Base-by-base conservation (phyloP, 2,113 vertebrate genomes). In the Kobus ellipsiprymnus region DNA sequence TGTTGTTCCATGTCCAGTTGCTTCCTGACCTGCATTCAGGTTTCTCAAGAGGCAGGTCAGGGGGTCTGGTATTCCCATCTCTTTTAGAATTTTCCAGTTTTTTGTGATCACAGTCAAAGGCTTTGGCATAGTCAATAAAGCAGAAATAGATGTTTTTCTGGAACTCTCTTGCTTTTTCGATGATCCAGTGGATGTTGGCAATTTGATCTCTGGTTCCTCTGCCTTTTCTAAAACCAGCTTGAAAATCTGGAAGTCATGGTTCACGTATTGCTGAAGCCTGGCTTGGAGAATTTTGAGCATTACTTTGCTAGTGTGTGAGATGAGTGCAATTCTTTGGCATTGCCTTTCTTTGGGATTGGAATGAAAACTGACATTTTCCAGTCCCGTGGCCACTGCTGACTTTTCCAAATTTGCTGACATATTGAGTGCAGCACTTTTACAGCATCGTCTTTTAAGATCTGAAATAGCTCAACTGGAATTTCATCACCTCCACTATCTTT, bases 121-220 rank as follows among this genome's bases (percentile, higher is more conserved):
- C 14, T 17, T 64, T n/a, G 30, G 62, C 30, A 64, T 17, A 64
- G 15, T 17, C 62, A 64, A 64, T 17, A 17, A n/a, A 64, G 7
- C 30, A n/a, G 30, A 64, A 33, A 17, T 64, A 64, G 30, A 17
- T 33, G 30, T 33, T 64, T 64, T 64, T n/a, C 7, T 64, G 62
- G 7, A 64, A 64, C 30, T 64, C 30, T 33, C 3, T 64, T n/a
- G 62, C 30, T n/a, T 2, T n/a, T 64, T 9, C 0, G 0, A 9
- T 64, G 62, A 64, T n/a, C 3, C 62, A 64, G 0, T 0, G 0
- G 15, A n/a, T 64, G 62, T n/a, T 64, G 7, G 15, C 62, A 33
- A 17, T 8, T 64, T 64, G 30, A 33, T 33, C 7, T 64, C 62
- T 33, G 30, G 15, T 64, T 4, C 7, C 30, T 64, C 15, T 64